phyloP scores from a whole-genome alignment of 2,888 invertebrate species.

The Xestobium rufovillosum region DNA sequence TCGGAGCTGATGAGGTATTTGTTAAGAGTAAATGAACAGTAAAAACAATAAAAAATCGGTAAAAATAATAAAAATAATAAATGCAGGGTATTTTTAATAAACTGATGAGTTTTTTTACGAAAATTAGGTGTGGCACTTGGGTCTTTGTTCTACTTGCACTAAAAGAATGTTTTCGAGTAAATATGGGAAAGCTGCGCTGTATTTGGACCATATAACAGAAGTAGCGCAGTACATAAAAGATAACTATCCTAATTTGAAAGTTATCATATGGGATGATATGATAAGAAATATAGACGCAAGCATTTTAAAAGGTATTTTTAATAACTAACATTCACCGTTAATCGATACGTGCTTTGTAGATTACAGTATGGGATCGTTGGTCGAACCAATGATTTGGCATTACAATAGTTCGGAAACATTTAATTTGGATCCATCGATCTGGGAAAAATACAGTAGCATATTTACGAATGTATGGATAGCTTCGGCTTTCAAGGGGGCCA shows the following conservation, averaged over 20 bases:
- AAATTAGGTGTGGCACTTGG: constrained; percentile 68
- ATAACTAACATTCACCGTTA: not conserved
- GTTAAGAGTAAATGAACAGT: constrained; percentile 15
- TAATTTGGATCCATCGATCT: constrained; percentile 45
- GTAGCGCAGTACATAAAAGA: constrained; percentile 54
- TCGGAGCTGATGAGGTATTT: constrained; percentile 77
- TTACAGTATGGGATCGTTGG: constrained; percentile 51
- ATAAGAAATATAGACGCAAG: constrained; percentile 53
- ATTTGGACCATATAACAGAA: constrained; percentile 58
- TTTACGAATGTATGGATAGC: constrained; percentile 72
- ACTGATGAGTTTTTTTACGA: not conserved
- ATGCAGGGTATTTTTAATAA: not conserved
- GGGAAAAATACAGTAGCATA: constrained; percentile 57
- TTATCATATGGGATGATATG: constrained; percentile 89
- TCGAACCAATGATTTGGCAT: constrained; percentile 65
- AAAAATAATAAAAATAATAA: constrained; percentile 6
- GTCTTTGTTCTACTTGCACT: constrained; percentile 52
- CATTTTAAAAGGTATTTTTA: constrained; percentile 49
- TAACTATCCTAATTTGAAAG: constrained; percentile 53
- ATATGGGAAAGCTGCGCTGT: constrained; percentile 52
- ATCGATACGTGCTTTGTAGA: constrained; percentile 40
- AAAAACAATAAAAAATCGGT: constrained; percentile 2
- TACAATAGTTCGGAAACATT: constrained; percentile 54
- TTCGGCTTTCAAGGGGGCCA: constrained; percentile 81
- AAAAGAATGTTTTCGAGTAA: constrained; percentile 44